Evolutionary conservation across 2,797 vertebrate genomes (phyloP), one percentile per base, ranked within the genome.

Genomic region (Telmatherina bonti): DNA sequence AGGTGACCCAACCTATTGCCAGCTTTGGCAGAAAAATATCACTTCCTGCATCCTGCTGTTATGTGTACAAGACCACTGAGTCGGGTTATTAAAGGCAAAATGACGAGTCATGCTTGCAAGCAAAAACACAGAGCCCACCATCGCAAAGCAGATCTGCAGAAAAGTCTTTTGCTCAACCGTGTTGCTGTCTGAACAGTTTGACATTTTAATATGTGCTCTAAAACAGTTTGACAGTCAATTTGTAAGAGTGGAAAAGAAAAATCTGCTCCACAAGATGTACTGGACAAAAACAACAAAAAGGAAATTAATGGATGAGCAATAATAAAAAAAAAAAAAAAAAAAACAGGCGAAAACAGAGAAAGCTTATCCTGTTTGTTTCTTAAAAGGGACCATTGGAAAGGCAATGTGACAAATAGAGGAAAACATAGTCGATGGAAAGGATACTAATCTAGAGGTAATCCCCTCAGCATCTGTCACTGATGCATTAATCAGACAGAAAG

Each of bases 391-490:
- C 78, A 83, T 49, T 87, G 88, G 82, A 90, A 82, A 89, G 72
- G 68, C 89, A 90, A 69, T 78, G 83, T 89, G 85, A 84, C 81
- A 82, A 87, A 83, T 86, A 84, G 84, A 87, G 86, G 69, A 85
- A 90, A 90, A 89, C 90, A 93, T 85, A 84, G 79, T 82, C 76
- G 12, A 78, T 89, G 89, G 91, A 93, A 93, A 93, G 88, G 90
- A 91, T 91, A 91, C 89, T 94, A 93, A 94, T 94, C 91, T 89
- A 85, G 85, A 88, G 76, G 76, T 94, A 92, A 95, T 94, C 93
- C 92, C 77, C 75, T 67, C 85, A 84, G 89, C 93, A 94, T 93
- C 93, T 94, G 93, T 84, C 91, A 87, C 87, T 83, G 88, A 91
- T 92, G 89, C 91, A 92, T 92, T 93, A 93, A 93, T 94, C 91